Evolutionary conservation across 2,113 vertebrate species (phyloP).

Genomic region (Ammospiza caudacuta): DNA sequence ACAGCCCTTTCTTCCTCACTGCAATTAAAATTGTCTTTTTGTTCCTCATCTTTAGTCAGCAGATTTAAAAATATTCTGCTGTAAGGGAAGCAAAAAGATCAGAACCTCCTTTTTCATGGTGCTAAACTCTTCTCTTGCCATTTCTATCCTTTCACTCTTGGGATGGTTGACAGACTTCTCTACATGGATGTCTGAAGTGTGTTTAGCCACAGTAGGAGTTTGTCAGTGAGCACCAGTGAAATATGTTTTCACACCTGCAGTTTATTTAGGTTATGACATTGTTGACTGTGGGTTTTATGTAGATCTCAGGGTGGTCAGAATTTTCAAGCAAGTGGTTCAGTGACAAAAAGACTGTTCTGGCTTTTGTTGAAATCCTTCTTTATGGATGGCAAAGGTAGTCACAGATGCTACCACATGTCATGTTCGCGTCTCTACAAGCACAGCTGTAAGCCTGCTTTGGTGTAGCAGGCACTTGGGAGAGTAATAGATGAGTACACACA

Average conservation of each 20-base stretch:
- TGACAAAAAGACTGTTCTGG: not conserved
- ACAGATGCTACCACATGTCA: not conserved
- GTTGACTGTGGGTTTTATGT: not conserved
- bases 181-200: not conserved
- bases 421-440: rapidly evolving
- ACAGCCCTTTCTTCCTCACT: not conserved
- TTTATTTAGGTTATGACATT: not conserved
- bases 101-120: not conserved
- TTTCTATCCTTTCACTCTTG: not conserved
- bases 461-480: not conserved
- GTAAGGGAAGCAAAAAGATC: not conserved
- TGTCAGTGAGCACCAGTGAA: not conserved
- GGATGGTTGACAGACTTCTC: not conserved
- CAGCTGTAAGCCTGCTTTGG: not conserved
- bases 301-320: not conserved
- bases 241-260: not conserved
- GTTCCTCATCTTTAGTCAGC: not conserved
- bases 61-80: not conserved
- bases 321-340: not conserved
- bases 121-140: not conserved
- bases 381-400: not conserved
- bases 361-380: constrained; percentile 1
- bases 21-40: not conserved
- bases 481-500: not conserved
- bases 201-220: not conserved